Evolutionary conservation across 2,113 vertebrate genomes (phyloP).

Genomic region (Myotis lucifugus): DNA sequence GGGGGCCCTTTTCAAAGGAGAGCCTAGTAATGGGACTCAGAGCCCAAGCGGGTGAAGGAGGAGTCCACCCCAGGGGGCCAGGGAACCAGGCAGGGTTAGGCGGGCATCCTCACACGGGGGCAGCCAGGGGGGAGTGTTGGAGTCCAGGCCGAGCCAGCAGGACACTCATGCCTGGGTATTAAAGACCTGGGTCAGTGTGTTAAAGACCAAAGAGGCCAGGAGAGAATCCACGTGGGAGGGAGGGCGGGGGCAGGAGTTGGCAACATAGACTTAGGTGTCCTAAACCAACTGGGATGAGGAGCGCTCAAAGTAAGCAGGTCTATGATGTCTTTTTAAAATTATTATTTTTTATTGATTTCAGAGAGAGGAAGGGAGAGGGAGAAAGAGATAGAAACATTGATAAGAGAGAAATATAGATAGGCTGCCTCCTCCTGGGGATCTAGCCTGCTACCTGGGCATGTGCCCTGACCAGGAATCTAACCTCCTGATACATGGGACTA

Average conservation of each 20-base stretch:
- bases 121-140: too few relatives aligned
- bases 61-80: rapidly evolving
- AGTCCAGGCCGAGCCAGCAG: neutral
- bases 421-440: too few relatives aligned
- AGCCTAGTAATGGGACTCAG: neutral
- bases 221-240: rapidly evolving
- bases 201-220: neutral
- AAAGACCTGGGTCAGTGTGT: neutral
- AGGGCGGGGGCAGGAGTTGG: rapidly evolving
- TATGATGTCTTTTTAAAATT: too few relatives aligned
- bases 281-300: neutral
- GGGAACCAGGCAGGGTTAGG: neutral
- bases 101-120: neutral
- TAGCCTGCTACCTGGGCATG: too few relatives aligned
- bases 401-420: too few relatives aligned
- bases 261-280: neutral
- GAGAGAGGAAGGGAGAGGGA: too few relatives aligned
- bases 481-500: too few relatives aligned
- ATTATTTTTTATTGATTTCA: too few relatives aligned
- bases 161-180: neutral
- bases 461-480: too few relatives aligned
- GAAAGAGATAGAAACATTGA: too few relatives aligned
- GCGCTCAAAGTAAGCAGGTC: rapidly evolving
- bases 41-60: neutral
- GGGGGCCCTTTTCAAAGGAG: neutral